Conservation (phyloP, 2,113 vertebrate species). For the Motacilla tschutschensis region DNA sequence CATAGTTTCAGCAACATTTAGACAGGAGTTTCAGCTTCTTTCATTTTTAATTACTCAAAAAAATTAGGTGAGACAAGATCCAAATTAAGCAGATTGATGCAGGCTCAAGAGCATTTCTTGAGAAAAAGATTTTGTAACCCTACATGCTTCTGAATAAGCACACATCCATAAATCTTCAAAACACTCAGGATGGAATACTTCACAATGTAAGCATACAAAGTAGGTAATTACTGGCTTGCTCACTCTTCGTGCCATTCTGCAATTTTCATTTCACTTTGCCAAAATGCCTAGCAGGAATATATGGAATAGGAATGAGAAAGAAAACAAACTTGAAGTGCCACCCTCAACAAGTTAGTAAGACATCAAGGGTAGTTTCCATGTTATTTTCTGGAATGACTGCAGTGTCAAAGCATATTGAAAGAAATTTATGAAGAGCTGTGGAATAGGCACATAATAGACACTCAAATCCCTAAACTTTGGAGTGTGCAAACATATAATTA, state of each 20-base stretch:
- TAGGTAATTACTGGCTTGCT: slow-evolving; percentile 22
- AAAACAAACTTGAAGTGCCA: not conserved
- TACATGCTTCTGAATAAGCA: not conserved
- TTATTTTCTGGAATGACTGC: not conserved
- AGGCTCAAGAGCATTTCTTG: not conserved
- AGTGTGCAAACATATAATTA: slow-evolving; percentile 44
- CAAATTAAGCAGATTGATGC: not conserved
- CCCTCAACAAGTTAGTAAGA: not conserved
- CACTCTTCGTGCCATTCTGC: not conserved
- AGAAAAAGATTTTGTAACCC: not conserved
- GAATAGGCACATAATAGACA: not conserved
- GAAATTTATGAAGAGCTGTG: not conserved
- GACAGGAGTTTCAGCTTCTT: not conserved
- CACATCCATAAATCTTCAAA: not conserved
- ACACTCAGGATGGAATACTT: not conserved
- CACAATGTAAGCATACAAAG: not conserved
- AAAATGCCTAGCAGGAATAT: not conserved
- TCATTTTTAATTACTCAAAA: not conserved
- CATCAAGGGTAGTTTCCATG: not conserved
- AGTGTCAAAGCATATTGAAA: slow-evolving; percentile 14
- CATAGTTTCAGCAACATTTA: not conserved
- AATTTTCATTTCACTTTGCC: not conserved
- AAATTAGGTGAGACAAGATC: not conserved
- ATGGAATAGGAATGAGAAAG: not conserved
- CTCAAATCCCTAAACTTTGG: slow-evolving; percentile 7